phyloP scores from a whole-genome alignment of 2,797 vertebrate species.

The Melanotaenia nigrans region DNA sequence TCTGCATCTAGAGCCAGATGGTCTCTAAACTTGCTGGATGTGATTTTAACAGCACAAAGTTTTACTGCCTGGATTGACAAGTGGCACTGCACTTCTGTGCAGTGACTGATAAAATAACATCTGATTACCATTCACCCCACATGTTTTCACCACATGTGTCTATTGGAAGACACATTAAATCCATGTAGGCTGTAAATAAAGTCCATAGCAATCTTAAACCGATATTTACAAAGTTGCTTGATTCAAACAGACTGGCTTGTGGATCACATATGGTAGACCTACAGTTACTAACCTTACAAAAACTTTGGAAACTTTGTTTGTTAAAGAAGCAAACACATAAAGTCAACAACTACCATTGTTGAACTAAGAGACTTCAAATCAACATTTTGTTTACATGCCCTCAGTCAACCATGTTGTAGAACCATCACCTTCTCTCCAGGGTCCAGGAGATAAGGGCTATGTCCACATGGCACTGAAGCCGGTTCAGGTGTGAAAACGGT shows the following conservation, averaged over 20 bases:
- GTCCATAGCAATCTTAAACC: neutral
- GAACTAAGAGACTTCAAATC: constrained; percentile 29
- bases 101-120: neutral
- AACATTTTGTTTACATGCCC: constrained; percentile 55
- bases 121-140: neutral
- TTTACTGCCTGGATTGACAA: neutral
- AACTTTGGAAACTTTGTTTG: constrained; percentile 28
- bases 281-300: constrained; percentile 9
- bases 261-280: neutral
- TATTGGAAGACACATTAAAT: neutral
- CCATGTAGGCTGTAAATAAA: neutral
- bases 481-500: no score
- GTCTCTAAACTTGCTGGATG: neutral
- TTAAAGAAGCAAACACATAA: constrained; percentile 20
- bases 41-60: neutral
- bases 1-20: neutral
- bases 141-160: neutral
- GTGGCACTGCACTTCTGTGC: neutral
- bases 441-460: constrained; percentile 23
- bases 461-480: no score
- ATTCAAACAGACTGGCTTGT: neutral
- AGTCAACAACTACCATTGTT: constrained; percentile 29
- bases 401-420: constrained; percentile 46
- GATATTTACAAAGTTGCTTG: neutral
- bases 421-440: constrained; percentile 6